Conservation (phyloP, 2,113 vertebrate genomes). For the Ardeotis arabs region DNA sequence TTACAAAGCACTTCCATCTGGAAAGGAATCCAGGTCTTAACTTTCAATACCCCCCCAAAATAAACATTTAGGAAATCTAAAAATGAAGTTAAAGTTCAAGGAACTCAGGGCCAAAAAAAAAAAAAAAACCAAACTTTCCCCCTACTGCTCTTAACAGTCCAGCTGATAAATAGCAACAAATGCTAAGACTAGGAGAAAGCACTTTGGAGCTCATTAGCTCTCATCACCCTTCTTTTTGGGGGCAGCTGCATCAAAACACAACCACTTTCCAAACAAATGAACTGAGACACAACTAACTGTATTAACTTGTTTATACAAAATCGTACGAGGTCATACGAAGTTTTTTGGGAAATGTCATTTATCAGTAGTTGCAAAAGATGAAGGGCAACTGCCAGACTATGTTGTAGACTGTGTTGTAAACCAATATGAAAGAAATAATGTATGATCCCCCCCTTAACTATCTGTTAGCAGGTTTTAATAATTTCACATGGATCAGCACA, state of each 20-base stretch:
- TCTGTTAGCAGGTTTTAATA: background rate
- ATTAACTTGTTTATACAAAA: background rate
- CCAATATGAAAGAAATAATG: background rate
- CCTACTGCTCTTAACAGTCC: background rate
- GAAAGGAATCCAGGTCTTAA: background rate
- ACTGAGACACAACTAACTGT: background rate
- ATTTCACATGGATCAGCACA: background rate
- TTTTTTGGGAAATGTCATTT: background rate
- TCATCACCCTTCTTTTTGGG: background rate
- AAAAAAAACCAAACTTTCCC: background rate
- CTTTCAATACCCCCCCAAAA: background rate
- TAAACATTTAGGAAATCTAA: background rate
- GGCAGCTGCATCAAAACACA: background rate
- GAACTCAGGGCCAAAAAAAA: background rate
- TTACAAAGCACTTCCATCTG: background rate
- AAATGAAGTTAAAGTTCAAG: constrained; percentile 25
- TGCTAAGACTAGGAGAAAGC: background rate
- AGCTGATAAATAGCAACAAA: background rate
- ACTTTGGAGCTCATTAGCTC: background rate
- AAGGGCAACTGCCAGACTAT: background rate
- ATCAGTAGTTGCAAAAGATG: background rate
- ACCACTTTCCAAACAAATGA: background rate
- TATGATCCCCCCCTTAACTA: background rate
- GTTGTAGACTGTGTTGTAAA: background rate
- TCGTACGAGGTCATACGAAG: background rate